Evolutionary conservation across 2,888 invertebrate genomes (phyloP).

Genomic region (Metacarcinus magister): DNA sequence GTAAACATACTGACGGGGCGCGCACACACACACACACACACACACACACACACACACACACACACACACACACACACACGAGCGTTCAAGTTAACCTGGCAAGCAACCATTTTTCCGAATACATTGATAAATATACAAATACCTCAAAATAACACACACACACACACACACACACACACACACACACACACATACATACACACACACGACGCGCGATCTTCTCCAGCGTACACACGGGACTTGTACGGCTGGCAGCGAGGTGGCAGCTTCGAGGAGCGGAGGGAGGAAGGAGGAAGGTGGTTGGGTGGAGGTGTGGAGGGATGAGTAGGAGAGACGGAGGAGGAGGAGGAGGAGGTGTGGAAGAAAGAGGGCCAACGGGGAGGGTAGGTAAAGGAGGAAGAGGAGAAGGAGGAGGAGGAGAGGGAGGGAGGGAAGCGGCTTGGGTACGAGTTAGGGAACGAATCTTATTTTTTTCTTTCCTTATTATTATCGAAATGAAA

Average conservation of each 20-base stretch:
- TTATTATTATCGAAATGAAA: not conserved
- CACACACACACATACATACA: not conserved
- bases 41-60: conserved; percentile 19
- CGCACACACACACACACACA: conserved; percentile 21
- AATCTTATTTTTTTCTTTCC: not conserved
- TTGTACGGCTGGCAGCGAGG: not conserved
- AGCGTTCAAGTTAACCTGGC: no score
- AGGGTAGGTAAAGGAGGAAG: not conserved
- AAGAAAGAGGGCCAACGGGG: not conserved
- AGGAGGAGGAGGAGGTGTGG: not conserved
- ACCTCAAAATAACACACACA: not conserved
- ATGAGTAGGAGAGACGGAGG: not conserved
- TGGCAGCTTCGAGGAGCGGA: not conserved
- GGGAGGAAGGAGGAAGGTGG: not conserved
- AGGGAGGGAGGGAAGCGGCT: not conserved
- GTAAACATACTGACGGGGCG: not conserved
- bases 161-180: not conserved
- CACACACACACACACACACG: not conserved
- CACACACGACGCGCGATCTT: not conserved
- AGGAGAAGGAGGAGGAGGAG: not conserved
- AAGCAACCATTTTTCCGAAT: no score
- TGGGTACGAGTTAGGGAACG: conserved; percentile 57
- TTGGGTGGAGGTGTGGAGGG: not conserved
- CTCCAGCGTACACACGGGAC: not conserved
- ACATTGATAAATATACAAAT: no score